Percentiles rank a stretch among this genome's conserved stretches.
phyloP scores from a whole-genome alignment of 2,888 invertebrate species.

The Platerodrilus igneus region DNA sequence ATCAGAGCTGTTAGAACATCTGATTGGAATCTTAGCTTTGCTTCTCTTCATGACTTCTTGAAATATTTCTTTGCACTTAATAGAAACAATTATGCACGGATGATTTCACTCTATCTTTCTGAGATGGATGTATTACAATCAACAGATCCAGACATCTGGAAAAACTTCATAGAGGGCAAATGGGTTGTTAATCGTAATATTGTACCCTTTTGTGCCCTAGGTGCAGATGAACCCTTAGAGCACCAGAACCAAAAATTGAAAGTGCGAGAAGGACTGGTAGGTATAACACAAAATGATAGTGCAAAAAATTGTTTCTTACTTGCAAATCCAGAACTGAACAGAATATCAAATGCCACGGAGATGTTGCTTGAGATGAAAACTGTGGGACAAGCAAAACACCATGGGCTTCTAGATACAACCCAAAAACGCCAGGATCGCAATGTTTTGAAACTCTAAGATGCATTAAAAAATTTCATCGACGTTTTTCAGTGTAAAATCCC shows the following conservation, averaged over 20 bases:
- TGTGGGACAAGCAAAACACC: conserved; percentile 2
- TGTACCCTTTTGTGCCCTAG: conserved; percentile 4
- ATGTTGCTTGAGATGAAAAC: conserved; percentile 6
- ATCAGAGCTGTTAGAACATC: conserved; percentile 4
- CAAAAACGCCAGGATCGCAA: conserved; percentile 8
- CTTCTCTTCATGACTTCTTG: conserved; percentile 3
- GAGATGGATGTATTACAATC: conserved; percentile 7
- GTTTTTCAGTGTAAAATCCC: conserved; percentile 1
- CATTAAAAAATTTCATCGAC: background rate
- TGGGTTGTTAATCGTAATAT: conserved; percentile 8
- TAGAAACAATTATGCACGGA: conserved; percentile 1
- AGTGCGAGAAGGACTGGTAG: conserved; percentile 3
- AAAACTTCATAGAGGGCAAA: conserved; percentile 6
- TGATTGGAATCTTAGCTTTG: no score
- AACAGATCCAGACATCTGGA: conserved; percentile 5
- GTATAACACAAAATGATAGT: conserved; percentile 6
- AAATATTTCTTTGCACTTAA: conserved; percentile 3
- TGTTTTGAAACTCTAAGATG: conserved; percentile 3
- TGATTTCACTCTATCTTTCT: conserved; percentile 3
- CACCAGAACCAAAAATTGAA: conserved; percentile 5
- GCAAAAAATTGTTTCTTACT: conserved; percentile 6
- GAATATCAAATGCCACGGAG: conserved; percentile 4
- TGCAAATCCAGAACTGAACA: conserved; percentile 6
- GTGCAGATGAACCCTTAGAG: conserved; percentile 5
- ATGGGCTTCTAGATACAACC: conserved; percentile 5